Evolutionary conservation across 1,140 invertebrate species (phyloP).

Genomic region (Aphis craccivora): DNA sequence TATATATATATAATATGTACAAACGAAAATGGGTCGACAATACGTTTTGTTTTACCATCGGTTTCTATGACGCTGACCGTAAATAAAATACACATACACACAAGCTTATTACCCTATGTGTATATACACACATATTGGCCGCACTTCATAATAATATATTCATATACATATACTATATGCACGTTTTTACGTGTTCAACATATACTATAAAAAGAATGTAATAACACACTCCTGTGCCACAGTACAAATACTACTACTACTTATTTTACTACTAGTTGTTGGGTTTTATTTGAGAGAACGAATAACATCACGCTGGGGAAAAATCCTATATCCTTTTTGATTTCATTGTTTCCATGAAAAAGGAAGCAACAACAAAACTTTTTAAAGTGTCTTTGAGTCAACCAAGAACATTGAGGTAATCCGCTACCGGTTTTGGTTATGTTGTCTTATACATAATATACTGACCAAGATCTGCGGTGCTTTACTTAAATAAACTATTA

Average conservation of each 20-base stretch:
- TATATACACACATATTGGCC: background rate
- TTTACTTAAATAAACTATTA: background rate
- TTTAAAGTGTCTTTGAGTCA: background rate
- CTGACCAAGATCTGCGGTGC: background rate
- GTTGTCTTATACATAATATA: background rate
- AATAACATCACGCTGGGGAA: background rate
- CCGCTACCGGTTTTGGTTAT: background rate
- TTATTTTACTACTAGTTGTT: background rate
- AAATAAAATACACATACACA: conserved; percentile 18
- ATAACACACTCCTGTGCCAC: background rate
- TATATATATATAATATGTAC: background rate
- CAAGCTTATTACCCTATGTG: background rate
- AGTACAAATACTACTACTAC: background rate
- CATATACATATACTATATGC: background rate
- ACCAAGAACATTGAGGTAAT: background rate
- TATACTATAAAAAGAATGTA: background rate
- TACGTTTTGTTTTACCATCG: conserved; percentile 46
- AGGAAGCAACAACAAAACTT: background rate
- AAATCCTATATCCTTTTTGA: background rate
- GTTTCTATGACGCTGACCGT: conserved; percentile 39
- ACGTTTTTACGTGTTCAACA: background rate
- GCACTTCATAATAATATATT: background rate
- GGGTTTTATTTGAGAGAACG: background rate
- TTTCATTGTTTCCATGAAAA: conserved; percentile 31
- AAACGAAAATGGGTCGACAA: background rate